Evolutionary conservation across 1,140 invertebrate species (phyloP).

Genomic region (Drosophila mauritiana): DNA sequence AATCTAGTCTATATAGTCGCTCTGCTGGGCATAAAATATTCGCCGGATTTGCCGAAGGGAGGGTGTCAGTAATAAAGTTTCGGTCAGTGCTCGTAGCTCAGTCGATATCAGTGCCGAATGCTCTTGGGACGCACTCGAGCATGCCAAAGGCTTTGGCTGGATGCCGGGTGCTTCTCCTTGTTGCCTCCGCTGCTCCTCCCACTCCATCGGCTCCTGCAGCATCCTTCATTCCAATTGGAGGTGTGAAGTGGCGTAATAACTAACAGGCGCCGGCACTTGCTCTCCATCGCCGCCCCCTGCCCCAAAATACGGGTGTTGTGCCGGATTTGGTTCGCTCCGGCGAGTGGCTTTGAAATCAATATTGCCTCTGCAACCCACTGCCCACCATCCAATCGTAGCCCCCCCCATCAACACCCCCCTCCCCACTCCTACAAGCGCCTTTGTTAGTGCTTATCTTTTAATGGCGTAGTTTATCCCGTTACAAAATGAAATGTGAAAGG

Average conservation of each 20-base stretch:
- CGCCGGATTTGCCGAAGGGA: slow-evolving; percentile 18
- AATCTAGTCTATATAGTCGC: slow-evolving; percentile 15
- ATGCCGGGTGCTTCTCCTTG: slow-evolving; percentile 14
- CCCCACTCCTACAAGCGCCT: not conserved
- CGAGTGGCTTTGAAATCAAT: slow-evolving; percentile 79
- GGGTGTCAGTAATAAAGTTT: slow-evolving; percentile 47
- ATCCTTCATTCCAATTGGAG: slow-evolving; percentile 42
- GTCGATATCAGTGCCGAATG: slow-evolving; percentile 63
- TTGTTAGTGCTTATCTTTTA: slow-evolving; percentile 75
- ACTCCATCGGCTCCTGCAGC: slow-evolving; percentile 5
- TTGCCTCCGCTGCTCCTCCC: not conserved
- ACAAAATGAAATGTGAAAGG: slow-evolving; percentile 76
- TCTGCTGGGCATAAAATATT: slow-evolving; percentile 30
- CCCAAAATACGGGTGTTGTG: not conserved
- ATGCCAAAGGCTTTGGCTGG: slow-evolving; percentile 67
- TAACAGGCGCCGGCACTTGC: slow-evolving; percentile 63
- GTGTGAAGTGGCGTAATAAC: slow-evolving; percentile 80
- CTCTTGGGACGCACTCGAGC: slow-evolving; percentile 70
- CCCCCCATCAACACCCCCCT: too few relatives aligned
- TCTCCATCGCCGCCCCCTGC: slow-evolving; percentile 25
- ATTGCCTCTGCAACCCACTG: slow-evolving; percentile 33
- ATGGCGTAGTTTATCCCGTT: slow-evolving; percentile 75
- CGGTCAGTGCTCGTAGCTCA: slow-evolving; percentile 42
- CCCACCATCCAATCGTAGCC: not conserved
- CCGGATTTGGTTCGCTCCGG: slow-evolving; percentile 55